These are phyloP conservation scores for Drosophila elegans DNA, from an alignment of 1,140 invertebrate species.

Conservation along the genomic window DNA sequence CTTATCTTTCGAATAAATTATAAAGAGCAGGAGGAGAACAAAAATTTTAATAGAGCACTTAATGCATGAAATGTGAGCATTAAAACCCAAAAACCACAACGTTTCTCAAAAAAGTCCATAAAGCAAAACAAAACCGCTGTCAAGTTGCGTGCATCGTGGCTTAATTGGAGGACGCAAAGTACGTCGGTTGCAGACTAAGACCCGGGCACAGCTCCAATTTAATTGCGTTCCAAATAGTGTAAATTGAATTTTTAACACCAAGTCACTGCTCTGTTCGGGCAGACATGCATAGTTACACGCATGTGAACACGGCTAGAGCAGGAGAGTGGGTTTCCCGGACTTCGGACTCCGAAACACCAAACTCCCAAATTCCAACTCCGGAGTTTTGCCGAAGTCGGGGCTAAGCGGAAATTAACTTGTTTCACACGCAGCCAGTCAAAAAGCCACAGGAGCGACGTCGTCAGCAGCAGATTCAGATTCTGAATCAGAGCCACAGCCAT, in stretches of 20 bases:
- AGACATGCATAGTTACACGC: slow-evolving; percentile 73
- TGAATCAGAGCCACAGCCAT: slow-evolving; percentile 16
- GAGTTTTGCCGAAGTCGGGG: slow-evolving; percentile 25
- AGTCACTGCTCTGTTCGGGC: slow-evolving; percentile 23
- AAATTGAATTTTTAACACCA: slow-evolving; percentile 81
- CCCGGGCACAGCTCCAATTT: slow-evolving; percentile 47
- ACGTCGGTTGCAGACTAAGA: slow-evolving; percentile 3
- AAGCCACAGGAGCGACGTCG: slow-evolving; percentile 34
- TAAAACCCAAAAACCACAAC: slow-evolving; percentile 40
- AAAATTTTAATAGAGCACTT: slow-evolving; percentile 75
- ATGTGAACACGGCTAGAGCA: slow-evolving; percentile 57
- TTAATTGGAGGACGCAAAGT: slow-evolving; percentile 14
- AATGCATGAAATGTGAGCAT: slow-evolving; percentile 73
- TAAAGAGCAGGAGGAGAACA: slow-evolving; percentile 24
- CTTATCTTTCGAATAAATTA: slow-evolving; percentile 12
- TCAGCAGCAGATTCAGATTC: slow-evolving; percentile 29
- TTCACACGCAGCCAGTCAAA: slow-evolving; percentile 62
- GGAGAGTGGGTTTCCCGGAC: not conserved
- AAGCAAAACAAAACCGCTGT: slow-evolving; percentile 23
- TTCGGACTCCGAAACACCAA: not conserved
- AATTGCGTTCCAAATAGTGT: slow-evolving; percentile 80
- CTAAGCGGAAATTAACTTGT: slow-evolving; percentile 73
- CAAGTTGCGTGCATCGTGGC: slow-evolving; percentile 52
- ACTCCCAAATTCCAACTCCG: slow-evolving; percentile 1
- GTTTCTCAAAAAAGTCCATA: slow-evolving; percentile 26